Percentiles rank a stretch among this genome's conserved stretches.
Evolutionary conservation across 1,140 invertebrate species (phyloP).

Genomic region (Heliconius hewitsoni): DNA sequence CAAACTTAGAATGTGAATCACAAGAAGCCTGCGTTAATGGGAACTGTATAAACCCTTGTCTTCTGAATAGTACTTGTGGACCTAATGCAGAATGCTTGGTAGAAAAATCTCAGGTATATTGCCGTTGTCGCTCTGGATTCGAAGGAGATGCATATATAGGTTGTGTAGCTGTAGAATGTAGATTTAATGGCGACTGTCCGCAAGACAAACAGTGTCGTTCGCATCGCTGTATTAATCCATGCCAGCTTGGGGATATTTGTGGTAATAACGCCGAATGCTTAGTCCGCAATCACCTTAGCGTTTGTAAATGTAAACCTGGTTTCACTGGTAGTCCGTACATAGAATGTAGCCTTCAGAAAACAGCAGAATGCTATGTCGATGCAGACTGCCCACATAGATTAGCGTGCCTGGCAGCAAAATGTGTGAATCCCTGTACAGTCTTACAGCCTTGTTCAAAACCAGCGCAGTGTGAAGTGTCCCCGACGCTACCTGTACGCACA

Average conservation of each 20-base stretch:
- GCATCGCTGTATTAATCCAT: conserved; percentile 93
- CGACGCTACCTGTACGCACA: conserved; percentile 90
- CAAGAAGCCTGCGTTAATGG: conserved; percentile 91
- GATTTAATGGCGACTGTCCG: conserved; percentile 93
- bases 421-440: conserved; percentile 90
- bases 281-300: conserved; percentile 89
- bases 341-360: conserved; percentile 86
- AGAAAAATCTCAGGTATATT: conserved; percentile 87
- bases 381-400: conserved; percentile 89
- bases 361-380: conserved; percentile 90
- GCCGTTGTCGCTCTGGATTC: conserved; percentile 90
- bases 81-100: conserved; percentile 92
- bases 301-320: conserved; percentile 90
- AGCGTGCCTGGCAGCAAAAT: conserved; percentile 91
- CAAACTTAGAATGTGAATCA: conserved; percentile 89
- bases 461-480: conserved; percentile 89
- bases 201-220: conserved; percentile 91
- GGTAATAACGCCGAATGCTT: conserved; percentile 89
- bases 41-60: conserved; percentile 92
- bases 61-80: conserved; percentile 90
- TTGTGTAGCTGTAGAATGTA: conserved; percentile 92
- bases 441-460: conserved; percentile 90
- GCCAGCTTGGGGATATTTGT: conserved; percentile 89
- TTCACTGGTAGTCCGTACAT: conserved; percentile 90
- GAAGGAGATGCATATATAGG: conserved; percentile 89